phyloP scores from a whole-genome alignment of 2,888 invertebrate genomes.

The Branchinecta sandiegonensis region DNA sequence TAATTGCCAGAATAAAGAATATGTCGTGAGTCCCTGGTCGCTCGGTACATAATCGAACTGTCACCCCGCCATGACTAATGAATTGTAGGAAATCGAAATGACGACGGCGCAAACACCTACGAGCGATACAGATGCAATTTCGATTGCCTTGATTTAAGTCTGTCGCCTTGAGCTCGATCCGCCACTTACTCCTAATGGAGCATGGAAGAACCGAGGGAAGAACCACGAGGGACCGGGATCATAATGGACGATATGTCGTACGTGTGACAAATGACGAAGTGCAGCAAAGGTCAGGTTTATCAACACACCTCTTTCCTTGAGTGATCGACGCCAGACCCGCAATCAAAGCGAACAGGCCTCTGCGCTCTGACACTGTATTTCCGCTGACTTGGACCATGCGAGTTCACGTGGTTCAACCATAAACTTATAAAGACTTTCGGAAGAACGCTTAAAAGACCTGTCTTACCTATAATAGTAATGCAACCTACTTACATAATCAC shows the following conservation, averaged over 20 bases:
- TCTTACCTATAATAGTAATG: too few relatives aligned
- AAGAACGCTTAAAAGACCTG: too few relatives aligned
- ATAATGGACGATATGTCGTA: slow-evolving; percentile 9
- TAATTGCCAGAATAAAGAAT: too few relatives aligned
- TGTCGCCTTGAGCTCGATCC: slow-evolving; percentile 2
- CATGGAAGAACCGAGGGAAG: slow-evolving; percentile 1
- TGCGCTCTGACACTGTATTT: too few relatives aligned
- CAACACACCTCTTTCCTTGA: slow-evolving; percentile 12
- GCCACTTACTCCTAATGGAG: slow-evolving; percentile 13
- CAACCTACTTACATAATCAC: too few relatives aligned
- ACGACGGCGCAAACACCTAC: slow-evolving; percentile 15
- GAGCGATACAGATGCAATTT: background rate
- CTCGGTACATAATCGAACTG: background rate
- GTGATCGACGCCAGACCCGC: background rate
- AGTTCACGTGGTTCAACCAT: too few relatives aligned
- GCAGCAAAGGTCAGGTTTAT: slow-evolving; percentile 16
- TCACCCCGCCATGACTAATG: slow-evolving; percentile 11
- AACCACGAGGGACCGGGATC: slow-evolving; percentile 6
- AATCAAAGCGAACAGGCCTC: background rate
- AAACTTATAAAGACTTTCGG: too few relatives aligned
- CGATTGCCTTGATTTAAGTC: slow-evolving; percentile 16
- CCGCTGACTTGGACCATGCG: too few relatives aligned
- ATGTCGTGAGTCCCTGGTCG: too few relatives aligned
- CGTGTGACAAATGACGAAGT: slow-evolving; percentile 10
- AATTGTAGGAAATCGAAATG: slow-evolving; percentile 13